These are phyloP conservation scores for Gymnopithys bicolor DNA, from an alignment of 2,797 vertebrate species.

Conservation along the genomic window DNA sequence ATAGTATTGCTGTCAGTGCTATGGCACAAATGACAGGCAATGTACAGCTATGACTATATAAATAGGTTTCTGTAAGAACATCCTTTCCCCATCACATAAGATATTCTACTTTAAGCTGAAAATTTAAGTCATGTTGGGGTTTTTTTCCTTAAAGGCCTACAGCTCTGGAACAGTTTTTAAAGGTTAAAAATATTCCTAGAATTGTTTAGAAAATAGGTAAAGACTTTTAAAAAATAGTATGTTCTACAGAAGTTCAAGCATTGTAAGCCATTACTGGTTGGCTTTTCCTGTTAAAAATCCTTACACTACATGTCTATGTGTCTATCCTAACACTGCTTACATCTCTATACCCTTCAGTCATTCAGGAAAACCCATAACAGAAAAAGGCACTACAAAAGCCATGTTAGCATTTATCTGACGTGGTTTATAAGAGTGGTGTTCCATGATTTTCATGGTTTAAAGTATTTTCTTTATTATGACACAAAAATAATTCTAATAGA, in stretches of 20 bases:
- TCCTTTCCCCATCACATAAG: background rate
- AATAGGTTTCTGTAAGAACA: constrained; percentile 8
- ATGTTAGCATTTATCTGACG: background rate
- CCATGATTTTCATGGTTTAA: background rate
- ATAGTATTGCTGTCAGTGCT: background rate
- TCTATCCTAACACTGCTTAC: background rate
- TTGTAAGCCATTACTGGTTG: background rate
- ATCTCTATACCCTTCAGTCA: background rate
- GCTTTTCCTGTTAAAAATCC: background rate
- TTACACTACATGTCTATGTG: too few species aligned
- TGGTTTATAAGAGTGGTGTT: background rate
- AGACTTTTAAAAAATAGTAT: accelerated
- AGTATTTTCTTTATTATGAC: background rate
- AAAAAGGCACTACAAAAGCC: background rate
- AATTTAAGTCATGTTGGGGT: background rate
- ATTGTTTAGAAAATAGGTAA: background rate
- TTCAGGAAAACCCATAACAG: background rate
- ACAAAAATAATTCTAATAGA: background rate
- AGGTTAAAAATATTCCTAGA: background rate
- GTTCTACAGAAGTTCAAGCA: background rate
- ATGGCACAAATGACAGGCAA: background rate
- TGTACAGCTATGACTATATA: background rate
- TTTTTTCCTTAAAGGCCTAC: background rate
- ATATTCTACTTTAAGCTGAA: background rate
- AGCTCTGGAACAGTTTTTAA: background rate